These are phyloP conservation scores for Alces alces DNA, from an alignment of 2,113 vertebrate genomes.

Conservation along the genomic window DNA sequence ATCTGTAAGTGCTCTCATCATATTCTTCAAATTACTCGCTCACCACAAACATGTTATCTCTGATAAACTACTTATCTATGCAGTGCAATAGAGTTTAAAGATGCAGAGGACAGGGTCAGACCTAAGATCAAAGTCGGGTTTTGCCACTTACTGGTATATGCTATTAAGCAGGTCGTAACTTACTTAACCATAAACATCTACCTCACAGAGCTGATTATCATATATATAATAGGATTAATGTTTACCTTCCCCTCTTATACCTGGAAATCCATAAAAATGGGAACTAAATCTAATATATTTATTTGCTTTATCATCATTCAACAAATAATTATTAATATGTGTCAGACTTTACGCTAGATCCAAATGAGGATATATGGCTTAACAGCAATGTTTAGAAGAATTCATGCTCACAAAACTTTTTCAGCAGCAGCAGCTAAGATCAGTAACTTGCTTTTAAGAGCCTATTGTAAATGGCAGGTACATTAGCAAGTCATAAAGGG, in stretches of 20 bases:
- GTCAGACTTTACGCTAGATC: background rate
- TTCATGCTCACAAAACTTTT: background rate
- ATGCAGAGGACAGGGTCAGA: background rate
- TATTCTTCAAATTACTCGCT: background rate
- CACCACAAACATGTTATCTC: background rate
- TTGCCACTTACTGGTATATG: background rate
- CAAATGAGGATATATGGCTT: background rate
- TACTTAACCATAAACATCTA: background rate
- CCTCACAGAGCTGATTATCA: background rate
- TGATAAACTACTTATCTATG: background rate
- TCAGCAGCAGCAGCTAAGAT: background rate
- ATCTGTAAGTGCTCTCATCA: background rate
- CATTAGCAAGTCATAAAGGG: background rate
- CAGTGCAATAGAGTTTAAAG: background rate
- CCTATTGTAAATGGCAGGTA: background rate
- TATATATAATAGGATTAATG: background rate
- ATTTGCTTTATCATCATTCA: background rate
- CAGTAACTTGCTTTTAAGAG: background rate
- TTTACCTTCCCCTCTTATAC: background rate
- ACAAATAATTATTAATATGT: background rate
- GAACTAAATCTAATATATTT: background rate
- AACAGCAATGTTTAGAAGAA: background rate
- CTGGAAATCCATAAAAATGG: background rate
- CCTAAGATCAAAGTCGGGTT: background rate
- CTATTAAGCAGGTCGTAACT: background rate